Conservation (phyloP, 2,113 vertebrate genomes). For the Acinonyx jubatus region DNA sequence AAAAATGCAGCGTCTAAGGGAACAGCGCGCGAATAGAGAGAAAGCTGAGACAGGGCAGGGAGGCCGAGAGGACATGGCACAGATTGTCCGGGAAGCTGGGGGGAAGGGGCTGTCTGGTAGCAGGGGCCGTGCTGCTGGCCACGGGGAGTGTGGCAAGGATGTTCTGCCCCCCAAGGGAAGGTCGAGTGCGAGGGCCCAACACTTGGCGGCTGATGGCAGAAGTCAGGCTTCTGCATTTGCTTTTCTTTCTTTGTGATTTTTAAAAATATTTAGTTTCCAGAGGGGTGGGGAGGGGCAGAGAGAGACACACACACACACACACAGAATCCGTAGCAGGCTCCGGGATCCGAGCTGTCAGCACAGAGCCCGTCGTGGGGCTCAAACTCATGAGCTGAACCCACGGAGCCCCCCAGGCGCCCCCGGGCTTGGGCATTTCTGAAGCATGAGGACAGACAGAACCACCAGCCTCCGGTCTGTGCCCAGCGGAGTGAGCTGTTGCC, state of each 20-base stretch:
- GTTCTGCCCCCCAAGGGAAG: neutral
- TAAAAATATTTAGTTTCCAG: no score
- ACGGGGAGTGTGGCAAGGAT: neutral
- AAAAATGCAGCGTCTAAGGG: slow-evolving; percentile 56
- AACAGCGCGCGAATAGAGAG: slow-evolving; percentile 14
- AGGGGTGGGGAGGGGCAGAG: no score
- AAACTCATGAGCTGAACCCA: no score
- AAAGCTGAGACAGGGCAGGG: neutral
- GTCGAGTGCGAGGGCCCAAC: no score
- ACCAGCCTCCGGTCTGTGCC: neutral
- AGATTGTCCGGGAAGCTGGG: neutral
- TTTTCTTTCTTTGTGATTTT: no score
- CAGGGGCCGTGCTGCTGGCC: neutral
- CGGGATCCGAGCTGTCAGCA: no score
- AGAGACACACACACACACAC: no score
- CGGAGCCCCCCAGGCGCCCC: no score
- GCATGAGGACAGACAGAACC: neutral
- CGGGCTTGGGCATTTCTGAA: neutral
- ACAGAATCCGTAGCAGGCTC: no score
- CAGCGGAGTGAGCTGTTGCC: neutral
- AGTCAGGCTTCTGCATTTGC: neutral
- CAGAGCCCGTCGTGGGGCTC: no score
- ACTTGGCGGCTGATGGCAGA: neutral
- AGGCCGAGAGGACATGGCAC: slow-evolving; percentile 31
- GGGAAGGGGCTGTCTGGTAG: neutral